Base-by-base conservation (phyloP, 2,797 vertebrate species). In the Schizopygopsis malacanthus region DNA sequence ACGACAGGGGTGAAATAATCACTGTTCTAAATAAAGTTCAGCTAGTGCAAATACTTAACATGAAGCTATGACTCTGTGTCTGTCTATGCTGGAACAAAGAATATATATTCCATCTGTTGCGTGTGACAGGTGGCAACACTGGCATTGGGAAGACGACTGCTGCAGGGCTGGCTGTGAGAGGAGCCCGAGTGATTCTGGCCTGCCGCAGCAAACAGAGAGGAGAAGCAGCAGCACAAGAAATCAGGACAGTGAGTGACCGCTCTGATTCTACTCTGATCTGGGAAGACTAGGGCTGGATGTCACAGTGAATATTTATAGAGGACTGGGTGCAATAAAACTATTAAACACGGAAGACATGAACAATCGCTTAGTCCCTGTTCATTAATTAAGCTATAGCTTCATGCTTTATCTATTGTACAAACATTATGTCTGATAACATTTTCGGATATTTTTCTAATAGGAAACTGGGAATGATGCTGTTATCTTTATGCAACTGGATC, bases 71-170 rank as follows among this genome's bases (percentile, higher is more conserved):
- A 50, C n/a, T 71, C 4, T 22, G 33, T 69, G 8, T 2, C 39
- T 6, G 18, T 70, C 22, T 8, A 13, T 22, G n/a, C n/a, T 18
- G 43, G 9, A 50, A 10, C 13, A 33, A 33, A 33, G 25, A 75
- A 75, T 4, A 45, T 12, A 15, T 72, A 25, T 16, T 28, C 1
- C 6, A 47, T 54, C 5, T 37, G 47, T 6, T 43, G 11, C 28
- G 54, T 71, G 5, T 16, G 25, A 39, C 25, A 88, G 87, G 87
- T 8, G 82, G 84, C 4, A 88, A 88, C 61, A 86, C 84, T 13
- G 87, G 87, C 39, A 88, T 88, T 37, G 87, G 84, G 15, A 86
- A 81, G 33, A 52, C 84, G 22, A 88, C 87, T 2, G 81, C 87
- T 4, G 16, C 79, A 39, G 81, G 8, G 43, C 7, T 88, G 50